phyloP scores from a whole-genome alignment of 2,888 invertebrate species.

The Pachycephus smyrnensis region DNA sequence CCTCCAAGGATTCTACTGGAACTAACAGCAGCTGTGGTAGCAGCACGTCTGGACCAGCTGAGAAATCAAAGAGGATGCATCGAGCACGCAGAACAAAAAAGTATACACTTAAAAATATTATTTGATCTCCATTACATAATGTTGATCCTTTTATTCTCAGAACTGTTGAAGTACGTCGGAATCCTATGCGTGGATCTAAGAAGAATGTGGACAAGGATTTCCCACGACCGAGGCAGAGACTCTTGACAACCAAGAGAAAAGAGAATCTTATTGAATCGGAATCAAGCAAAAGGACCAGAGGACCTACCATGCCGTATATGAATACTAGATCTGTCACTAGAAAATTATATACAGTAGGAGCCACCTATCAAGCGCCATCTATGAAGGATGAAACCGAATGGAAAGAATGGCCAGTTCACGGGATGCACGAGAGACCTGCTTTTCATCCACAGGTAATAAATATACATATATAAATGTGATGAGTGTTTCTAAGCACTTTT shows the following conservation, averaged over 20 bases:
- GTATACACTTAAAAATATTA: slow-evolving; percentile 28
- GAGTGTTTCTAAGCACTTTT: slow-evolving; percentile 6
- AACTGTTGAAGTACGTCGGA: slow-evolving; percentile 42
- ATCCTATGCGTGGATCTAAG: slow-evolving; percentile 47
- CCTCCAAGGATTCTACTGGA: slow-evolving; percentile 30
- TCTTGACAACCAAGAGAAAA: slow-evolving; percentile 43
- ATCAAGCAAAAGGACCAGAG: slow-evolving; percentile 13
- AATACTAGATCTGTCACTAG: slow-evolving; percentile 61
- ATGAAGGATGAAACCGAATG: slow-evolving; percentile 50
- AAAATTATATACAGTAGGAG: slow-evolving; percentile 58
- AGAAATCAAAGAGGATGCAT: slow-evolving; percentile 39
- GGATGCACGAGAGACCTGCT: slow-evolving; percentile 62
- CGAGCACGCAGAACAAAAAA: slow-evolving; percentile 43
- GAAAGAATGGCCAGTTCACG: slow-evolving; percentile 62
- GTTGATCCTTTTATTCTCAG: slow-evolving; percentile 11
- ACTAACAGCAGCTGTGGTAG: slow-evolving; percentile 36
- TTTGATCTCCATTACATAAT: not conserved
- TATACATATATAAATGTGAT: not conserved
- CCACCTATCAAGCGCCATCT: slow-evolving; percentile 57
- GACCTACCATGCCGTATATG: slow-evolving; percentile 49
- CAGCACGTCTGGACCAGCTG: slow-evolving; percentile 31
- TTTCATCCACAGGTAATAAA: slow-evolving; percentile 53
- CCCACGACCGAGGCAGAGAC: slow-evolving; percentile 40
- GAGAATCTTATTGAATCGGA: slow-evolving; percentile 11
- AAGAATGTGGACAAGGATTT: slow-evolving; percentile 42